Evolutionary conservation across 1,140 invertebrate species (phyloP).

Genomic region (Periplaneta americana): DNA sequence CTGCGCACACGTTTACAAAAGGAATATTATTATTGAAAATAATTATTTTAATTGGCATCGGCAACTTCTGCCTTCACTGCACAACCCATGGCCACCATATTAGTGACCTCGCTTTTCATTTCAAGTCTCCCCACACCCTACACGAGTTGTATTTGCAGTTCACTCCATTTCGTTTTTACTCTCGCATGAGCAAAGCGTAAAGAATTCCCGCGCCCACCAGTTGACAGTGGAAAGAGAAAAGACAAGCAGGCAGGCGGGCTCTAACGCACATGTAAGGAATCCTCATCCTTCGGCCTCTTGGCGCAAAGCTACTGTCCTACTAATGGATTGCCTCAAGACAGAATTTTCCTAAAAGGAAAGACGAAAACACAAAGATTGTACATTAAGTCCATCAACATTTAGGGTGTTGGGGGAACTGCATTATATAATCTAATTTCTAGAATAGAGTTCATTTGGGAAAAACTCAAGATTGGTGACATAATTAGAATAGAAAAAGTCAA

Average conservation of each 20-base stretch:
- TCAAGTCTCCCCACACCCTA: neutral
- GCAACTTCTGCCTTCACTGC: too few relatives aligned
- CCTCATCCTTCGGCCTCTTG: too few relatives aligned
- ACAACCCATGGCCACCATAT: too few relatives aligned
- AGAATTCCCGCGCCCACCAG: neutral
- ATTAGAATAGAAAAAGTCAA: too few relatives aligned
- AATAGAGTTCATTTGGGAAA: too few relatives aligned
- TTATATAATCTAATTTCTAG: too few relatives aligned
- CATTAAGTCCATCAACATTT: neutral
- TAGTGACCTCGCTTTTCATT: neutral
- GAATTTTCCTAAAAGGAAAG: neutral
- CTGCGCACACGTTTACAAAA: neutral
- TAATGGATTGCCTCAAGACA: too few relatives aligned
- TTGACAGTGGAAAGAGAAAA: neutral
- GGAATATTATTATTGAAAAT: neutral
- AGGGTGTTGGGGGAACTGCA: too few relatives aligned
- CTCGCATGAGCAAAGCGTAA: neutral
- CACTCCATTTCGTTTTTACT: conserved; percentile 9
- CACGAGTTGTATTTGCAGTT: conserved; percentile 2
- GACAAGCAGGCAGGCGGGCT: neutral
- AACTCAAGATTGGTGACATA: too few relatives aligned
- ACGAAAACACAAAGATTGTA: neutral
- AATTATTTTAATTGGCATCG: neutral
- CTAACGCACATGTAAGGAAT: neutral
- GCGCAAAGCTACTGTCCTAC: too few relatives aligned